Percentiles rank a stretch among this genome's conserved stretches.
phyloP scores from a whole-genome alignment of 2,888 invertebrate species.

The Caenorhabditis japonica region DNA sequence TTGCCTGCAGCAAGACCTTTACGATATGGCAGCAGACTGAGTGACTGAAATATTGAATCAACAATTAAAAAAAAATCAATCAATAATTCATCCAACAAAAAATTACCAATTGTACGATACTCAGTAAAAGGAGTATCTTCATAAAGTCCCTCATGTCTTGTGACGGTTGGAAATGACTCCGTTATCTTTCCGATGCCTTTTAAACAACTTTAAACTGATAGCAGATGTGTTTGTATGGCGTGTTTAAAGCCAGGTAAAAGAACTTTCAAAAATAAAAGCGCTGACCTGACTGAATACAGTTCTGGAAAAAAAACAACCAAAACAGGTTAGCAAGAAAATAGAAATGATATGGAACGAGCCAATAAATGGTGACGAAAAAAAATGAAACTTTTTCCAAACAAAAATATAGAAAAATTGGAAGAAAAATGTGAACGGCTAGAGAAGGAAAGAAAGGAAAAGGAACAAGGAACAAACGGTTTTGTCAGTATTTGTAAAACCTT shows the following conservation, averaged over 20 bases:
- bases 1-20: not conserved
- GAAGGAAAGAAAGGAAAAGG: too few species aligned
- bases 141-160: constrained; percentile 15
- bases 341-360: too few species aligned
- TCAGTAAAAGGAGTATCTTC: constrained; percentile 17
- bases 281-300: too few species aligned
- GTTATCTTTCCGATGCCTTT: constrained; percentile 20
- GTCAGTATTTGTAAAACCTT: too few species aligned
- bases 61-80: not conserved
- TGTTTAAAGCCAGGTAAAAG: constrained; percentile 11
- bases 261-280: constrained; percentile 6
- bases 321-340: too few species aligned
- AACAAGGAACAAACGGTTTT: too few species aligned
- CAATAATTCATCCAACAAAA: not conserved
- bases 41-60: too few species aligned
- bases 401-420: too few species aligned
- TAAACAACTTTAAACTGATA: constrained; percentile 24
- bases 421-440: too few species aligned
- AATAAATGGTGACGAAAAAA: constrained; percentile 1
- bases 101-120: constrained; percentile 5
- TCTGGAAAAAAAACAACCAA: too few species aligned
- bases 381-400: too few species aligned
- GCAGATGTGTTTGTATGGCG: constrained; percentile 42
- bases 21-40: not conserved
- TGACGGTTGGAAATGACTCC: constrained; percentile 14